phyloP scores from a whole-genome alignment of 1,140 invertebrate genomes.

The Drosophila elegans region DNA sequence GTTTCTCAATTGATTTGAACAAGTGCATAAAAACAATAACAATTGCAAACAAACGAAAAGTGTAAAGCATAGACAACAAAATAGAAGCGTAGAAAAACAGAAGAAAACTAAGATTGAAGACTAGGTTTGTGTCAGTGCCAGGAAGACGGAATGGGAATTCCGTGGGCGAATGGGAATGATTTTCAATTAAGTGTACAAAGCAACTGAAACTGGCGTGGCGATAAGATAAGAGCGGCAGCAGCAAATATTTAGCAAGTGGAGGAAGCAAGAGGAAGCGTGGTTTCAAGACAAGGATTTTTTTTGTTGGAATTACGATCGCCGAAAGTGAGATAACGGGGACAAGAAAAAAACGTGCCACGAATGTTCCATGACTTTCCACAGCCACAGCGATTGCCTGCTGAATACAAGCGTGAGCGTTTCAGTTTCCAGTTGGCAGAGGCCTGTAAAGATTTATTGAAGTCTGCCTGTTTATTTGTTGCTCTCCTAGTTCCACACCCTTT shows the following conservation, averaged over 20 bases:
- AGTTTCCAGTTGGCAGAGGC: conserved; percentile 27
- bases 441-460: conserved; percentile 38
- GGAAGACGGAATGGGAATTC: conserved; percentile 41
- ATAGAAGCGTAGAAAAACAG: conserved; percentile 29
- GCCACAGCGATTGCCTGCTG: conserved; percentile 21
- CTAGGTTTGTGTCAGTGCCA: conserved; percentile 31
- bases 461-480: conserved; percentile 29
- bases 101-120: conserved; percentile 33
- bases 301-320: conserved; percentile 42
- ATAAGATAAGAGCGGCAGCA: conserved; percentile 63
- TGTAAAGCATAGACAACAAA: conserved; percentile 49
- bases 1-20: conserved; percentile 76
- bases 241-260: conserved; percentile 56
- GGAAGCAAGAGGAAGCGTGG: conserved; percentile 39
- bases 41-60: conserved; percentile 61
- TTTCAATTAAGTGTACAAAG: conserved; percentile 74
- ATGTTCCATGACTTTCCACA: conserved; percentile 36
- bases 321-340: conserved; percentile 31
- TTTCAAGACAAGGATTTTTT: conserved; percentile 50
- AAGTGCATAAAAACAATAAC: conserved; percentile 78
- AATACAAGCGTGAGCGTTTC: conserved; percentile 16
- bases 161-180: conserved; percentile 35
- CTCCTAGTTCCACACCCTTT: conserved; percentile 67
- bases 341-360: conserved; percentile 30
- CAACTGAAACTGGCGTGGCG: conserved; percentile 22